A percentile compares a stretch with the other conserved stretches of the same genome.
Evolutionary conservation across 2,888 invertebrate species (phyloP).

Genomic region (Chaetogeoica ovagalla): DNA sequence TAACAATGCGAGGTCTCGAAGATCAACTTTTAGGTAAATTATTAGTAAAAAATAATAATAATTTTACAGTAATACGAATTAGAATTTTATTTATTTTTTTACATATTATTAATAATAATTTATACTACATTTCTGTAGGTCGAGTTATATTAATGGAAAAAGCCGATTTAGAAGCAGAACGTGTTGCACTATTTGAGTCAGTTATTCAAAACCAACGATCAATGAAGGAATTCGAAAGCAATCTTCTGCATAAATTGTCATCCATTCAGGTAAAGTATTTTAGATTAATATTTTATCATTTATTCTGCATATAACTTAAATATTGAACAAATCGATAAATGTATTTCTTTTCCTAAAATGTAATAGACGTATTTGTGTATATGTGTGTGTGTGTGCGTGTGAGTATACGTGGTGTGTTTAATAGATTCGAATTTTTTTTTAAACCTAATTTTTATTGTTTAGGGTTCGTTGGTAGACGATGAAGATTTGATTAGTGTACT

Average conservation of each 20-base stretch:
- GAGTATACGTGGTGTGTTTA: no score
- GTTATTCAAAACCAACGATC: conserved; percentile 94
- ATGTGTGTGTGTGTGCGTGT: no score
- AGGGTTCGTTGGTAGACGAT: conserved; percentile 91
- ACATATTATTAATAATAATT: background rate
- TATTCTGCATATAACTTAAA: no score
- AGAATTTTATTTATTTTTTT: no score
- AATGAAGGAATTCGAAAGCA: conserved; percentile 94
- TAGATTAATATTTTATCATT: background rate
- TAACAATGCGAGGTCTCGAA: conserved; percentile 93
- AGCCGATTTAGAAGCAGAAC: conserved; percentile 90
- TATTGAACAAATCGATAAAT: no score
- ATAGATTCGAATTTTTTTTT: no score
- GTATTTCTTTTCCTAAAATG: no score
- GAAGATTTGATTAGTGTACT: conserved; percentile 90
- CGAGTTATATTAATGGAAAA: conserved; percentile 95
- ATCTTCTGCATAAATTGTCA: conserved; percentile 85
- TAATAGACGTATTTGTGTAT: no score
- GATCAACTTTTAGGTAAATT: conserved; percentile 79
- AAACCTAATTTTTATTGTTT: background rate
- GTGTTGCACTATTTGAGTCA: conserved; percentile 89
- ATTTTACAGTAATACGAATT: background rate
- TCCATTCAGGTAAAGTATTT: conserved; percentile 70
- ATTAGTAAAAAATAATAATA: background rate
- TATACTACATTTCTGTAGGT: conserved; percentile 59